Evolutionary conservation across 2,888 invertebrate species (phyloP).

Genomic region (Chirona hameri): DNA sequence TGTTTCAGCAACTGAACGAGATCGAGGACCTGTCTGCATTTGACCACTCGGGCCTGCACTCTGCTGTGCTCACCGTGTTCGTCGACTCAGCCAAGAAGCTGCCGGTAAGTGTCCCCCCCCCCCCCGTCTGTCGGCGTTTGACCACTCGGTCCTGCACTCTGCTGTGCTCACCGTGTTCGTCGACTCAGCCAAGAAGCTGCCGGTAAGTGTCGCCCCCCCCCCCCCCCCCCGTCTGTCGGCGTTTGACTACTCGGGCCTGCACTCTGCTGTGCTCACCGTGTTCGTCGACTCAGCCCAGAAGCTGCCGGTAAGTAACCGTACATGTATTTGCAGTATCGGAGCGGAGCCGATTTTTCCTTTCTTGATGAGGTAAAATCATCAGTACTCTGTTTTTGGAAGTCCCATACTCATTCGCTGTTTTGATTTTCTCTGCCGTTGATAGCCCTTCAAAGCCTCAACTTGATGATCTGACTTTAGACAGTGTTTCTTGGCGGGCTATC

Average conservation of each 20-base stretch:
- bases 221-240: not conserved
- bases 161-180: constrained; percentile 74
- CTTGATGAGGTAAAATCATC: no score
- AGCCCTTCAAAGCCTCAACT: no score
- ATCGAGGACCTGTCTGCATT: constrained; percentile 4
- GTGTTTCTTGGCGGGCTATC: no score
- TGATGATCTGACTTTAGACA: no score
- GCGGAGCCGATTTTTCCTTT: no score
- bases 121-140: not conserved
- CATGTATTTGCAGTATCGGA: no score
- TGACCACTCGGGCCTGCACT: constrained; percentile 45
- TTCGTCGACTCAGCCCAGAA: constrained; percentile 89
- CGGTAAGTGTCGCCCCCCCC: constrained; percentile 62
- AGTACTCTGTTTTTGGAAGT: no score
- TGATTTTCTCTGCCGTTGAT: no score
- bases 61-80: constrained; percentile 69
- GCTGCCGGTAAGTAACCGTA: constrained; percentile 65
- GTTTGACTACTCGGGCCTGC: constrained; percentile 43
- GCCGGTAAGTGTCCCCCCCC: constrained; percentile 62
- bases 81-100: constrained; percentile 88
- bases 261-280: constrained; percentile 63
- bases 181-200: constrained; percentile 86
- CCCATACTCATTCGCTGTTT: no score
- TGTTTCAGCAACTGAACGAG: constrained; percentile 32
- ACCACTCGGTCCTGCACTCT: constrained; percentile 46